Percentiles rank a stretch among this genome's conserved stretches.
These are phyloP conservation scores for Drosophila serrata DNA, from an alignment of 1,140 invertebrate species.

Conservation along the genomic window DNA sequence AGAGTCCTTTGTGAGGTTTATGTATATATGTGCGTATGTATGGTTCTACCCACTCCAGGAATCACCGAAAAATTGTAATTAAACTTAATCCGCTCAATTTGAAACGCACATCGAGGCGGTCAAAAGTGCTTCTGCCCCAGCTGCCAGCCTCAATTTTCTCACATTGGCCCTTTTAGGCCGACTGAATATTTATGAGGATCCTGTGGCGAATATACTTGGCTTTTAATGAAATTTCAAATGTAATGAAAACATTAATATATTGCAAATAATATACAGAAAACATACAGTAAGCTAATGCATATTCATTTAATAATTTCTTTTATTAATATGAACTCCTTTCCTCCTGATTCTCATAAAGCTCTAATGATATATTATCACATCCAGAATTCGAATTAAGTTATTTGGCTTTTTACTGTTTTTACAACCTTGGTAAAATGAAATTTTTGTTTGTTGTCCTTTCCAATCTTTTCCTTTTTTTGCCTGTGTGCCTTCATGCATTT, in stretches of 20 bases:
- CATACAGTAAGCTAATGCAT: too few relatives aligned
- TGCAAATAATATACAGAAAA: too few relatives aligned
- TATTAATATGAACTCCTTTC: too few relatives aligned
- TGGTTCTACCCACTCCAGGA: constrained; percentile 1
- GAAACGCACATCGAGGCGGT: constrained; percentile 72
- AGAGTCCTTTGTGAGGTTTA: constrained; percentile 22
- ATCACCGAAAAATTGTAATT: constrained; percentile 81
- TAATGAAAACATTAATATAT: neutral
- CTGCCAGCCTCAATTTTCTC: constrained; percentile 21
- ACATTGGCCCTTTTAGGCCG: constrained; percentile 4
- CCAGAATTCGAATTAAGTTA: neutral
- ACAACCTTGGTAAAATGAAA: neutral
- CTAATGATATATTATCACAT: neutral
- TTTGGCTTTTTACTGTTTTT: neutral
- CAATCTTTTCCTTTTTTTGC: neutral
- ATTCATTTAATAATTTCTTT: too few relatives aligned
- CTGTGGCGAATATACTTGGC: constrained; percentile 9
- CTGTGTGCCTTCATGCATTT: constrained; percentile 5
- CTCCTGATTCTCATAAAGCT: neutral
- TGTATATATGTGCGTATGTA: constrained; percentile 1
- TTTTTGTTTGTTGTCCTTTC: neutral
- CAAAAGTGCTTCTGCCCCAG: constrained; percentile 36
- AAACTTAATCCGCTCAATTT: constrained; percentile 85
- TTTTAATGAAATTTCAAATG: constrained; percentile 9
- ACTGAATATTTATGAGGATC: constrained; percentile 36